phyloP scores from a whole-genome alignment of 2,797 vertebrate genomes.

The Pristis pectinata region DNA sequence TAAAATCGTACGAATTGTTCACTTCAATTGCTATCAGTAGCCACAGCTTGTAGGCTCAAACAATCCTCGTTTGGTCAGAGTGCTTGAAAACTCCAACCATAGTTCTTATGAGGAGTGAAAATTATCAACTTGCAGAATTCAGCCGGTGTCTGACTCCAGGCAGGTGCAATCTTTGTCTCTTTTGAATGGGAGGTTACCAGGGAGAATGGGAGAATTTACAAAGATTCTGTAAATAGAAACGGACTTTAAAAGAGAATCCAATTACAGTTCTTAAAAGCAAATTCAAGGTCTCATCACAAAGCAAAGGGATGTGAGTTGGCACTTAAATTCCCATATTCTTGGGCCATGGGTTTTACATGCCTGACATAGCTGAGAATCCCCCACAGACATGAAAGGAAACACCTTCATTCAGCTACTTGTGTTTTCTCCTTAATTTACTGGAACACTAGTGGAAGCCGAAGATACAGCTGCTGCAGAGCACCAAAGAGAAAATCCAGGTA shows the following conservation, averaged over 20 bases:
- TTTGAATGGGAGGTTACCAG: not conserved
- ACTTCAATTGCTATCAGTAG: not conserved
- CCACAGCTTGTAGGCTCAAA: not conserved
- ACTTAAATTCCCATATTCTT: too few relatives aligned
- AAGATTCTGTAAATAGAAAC: not conserved
- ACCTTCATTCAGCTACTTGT: not conserved
- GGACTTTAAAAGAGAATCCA: not conserved
- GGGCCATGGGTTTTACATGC: not conserved
- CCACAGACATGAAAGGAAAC: not conserved
- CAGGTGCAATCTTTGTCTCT: not conserved
- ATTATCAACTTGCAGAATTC: not conserved
- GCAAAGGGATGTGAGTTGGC: not conserved
- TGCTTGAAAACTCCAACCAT: not conserved
- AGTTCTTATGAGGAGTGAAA: not conserved
- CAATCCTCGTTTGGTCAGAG: not conserved
- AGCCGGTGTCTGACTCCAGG: not conserved
- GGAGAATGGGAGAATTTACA: not conserved
- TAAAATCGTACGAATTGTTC: not conserved
- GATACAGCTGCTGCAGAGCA: not conserved
- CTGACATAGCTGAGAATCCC: not conserved
- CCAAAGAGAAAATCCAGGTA: not conserved
- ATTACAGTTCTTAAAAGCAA: not conserved
- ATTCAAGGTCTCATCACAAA: not conserved
- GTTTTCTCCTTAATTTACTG: not conserved
- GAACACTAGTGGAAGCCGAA: not conserved